Conservation (phyloP, 53 echinoderm and acorn worm genomes). For the Actinopyga echinites region DNA sequence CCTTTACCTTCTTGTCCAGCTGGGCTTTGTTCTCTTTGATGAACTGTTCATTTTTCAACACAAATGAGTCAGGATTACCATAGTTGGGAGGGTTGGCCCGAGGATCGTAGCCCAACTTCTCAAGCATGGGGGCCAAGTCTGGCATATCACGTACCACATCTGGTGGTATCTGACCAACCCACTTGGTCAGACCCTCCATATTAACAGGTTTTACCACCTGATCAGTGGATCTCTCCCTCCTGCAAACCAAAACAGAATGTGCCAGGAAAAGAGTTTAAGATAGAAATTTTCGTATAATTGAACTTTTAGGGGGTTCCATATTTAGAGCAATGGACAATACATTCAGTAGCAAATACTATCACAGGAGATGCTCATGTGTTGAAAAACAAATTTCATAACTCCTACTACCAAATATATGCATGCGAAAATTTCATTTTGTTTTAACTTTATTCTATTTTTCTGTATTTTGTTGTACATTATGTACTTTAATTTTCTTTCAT, state of each 20-base stretch:
- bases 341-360: too few species aligned
- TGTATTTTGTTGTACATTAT: too few species aligned
- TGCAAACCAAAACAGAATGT: conserved; percentile 28
- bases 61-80: conserved; percentile 86
- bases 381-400: too few species aligned
- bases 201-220: conserved; percentile 96
- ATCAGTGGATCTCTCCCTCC: conserved; percentile 88
- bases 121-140: conserved; percentile 87
- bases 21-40: conserved; percentile 64
- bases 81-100: conserved; percentile 88
- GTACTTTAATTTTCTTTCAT: too few species aligned
- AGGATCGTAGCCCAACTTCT: conserved; percentile 91
- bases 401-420: too few species aligned
- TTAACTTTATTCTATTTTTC: too few species aligned
- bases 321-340: too few species aligned
- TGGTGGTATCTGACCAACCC: conserved; percentile 92
- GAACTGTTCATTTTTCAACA: conserved; percentile 84
- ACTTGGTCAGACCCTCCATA: conserved; percentile 89
- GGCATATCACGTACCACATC: conserved; percentile 91
- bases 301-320: too few species aligned
- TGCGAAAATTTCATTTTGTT: too few species aligned
- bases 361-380: too few species aligned
- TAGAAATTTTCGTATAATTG: too few species aligned
- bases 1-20: conserved; percentile 61
- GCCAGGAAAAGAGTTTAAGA: not conserved